Conservation (phyloP, 2,888 invertebrate species). For the Blera fallax region DNA sequence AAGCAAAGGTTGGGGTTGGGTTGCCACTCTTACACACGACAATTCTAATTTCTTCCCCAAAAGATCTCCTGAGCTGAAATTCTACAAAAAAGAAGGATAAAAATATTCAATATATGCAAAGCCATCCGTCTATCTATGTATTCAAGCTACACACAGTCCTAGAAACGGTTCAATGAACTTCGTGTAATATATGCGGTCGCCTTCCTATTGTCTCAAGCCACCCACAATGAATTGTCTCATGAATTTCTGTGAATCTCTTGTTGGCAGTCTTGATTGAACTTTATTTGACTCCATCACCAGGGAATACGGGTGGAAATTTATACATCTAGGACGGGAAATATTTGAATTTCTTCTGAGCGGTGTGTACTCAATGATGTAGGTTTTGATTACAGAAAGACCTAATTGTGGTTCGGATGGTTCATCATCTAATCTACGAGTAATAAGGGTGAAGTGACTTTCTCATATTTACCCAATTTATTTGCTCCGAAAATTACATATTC, state of each 20-base stretch:
- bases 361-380: not conserved
- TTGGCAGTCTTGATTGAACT: not conserved
- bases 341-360: not conserved
- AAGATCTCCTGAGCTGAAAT: not conserved
- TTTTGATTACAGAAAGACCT: not conserved
- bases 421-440: not conserved
- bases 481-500: no score
- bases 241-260: not conserved
- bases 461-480: no score
- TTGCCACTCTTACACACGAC: no score
- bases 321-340: not conserved
- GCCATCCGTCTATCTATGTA: not conserved
- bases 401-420: not conserved
- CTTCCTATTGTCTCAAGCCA: not conserved
- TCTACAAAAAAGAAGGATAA: not conserved
- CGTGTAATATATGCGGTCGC: not conserved
- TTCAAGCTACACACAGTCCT: not conserved
- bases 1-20: no score
- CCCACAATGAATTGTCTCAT: not conserved
- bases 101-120: not conserved
- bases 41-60: not conserved
- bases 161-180: not conserved
- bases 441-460: not conserved
- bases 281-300: not conserved
- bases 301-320: not conserved